Conservation (phyloP, 2,797 vertebrate species). For the Acomys russatus region DNA sequence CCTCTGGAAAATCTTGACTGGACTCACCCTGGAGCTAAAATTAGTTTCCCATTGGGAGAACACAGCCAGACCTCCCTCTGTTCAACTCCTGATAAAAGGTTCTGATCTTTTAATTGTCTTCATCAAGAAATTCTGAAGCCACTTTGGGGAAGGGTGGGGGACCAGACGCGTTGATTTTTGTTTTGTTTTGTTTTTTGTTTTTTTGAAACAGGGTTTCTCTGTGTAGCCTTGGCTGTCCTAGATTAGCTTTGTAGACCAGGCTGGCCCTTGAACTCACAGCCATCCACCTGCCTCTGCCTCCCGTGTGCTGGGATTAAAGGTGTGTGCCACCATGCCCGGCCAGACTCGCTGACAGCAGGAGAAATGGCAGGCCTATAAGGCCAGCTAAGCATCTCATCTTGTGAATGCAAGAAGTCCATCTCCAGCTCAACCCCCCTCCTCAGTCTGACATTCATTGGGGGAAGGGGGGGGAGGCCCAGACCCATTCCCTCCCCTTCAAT, state of each 20-base stretch:
- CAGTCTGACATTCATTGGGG: background rate
- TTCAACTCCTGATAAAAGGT: background rate
- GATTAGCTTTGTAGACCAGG: too few species aligned
- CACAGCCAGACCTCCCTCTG: background rate
- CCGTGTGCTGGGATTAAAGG: too few species aligned
- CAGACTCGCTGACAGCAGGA: background rate
- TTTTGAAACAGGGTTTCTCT: too few species aligned
- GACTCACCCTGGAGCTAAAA: conserved; percentile 50
- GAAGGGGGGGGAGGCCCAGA: background rate
- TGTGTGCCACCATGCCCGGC: too few species aligned
- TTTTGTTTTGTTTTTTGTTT: too few species aligned
- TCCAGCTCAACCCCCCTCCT: background rate
- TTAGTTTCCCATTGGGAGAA: background rate
- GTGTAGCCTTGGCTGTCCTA: too few species aligned
- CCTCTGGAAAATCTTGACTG: conserved; percentile 35
- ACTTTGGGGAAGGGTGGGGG: background rate
- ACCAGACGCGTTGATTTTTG: too few species aligned
- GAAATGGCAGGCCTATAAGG: background rate
- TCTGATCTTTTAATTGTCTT: conserved; percentile 25
- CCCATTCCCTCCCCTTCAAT: background rate
- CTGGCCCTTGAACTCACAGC: too few species aligned
- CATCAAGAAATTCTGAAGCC: background rate
- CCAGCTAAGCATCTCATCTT: background rate
- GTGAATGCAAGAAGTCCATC: background rate
- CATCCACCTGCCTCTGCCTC: too few species aligned